A percentile compares a stretch with the other conserved stretches of the same genome.
Evolutionary conservation across 2,888 invertebrate genomes (phyloP).

Genomic region (Caenorhabditis afra): DNA sequence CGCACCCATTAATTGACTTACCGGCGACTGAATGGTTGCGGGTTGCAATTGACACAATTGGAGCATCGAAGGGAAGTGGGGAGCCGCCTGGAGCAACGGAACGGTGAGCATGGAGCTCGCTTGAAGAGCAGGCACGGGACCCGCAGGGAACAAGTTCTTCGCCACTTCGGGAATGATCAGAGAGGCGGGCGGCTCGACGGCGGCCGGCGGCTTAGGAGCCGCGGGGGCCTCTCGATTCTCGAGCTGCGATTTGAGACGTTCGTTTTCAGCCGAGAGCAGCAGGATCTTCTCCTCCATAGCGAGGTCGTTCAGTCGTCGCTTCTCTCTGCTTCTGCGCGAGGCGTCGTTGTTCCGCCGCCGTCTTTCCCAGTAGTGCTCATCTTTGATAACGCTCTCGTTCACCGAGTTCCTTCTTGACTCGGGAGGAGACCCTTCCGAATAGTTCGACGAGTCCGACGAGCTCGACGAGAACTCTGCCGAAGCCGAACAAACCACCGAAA

Average conservation of each 20-base stretch:
- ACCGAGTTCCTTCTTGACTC: constrained; percentile 67
- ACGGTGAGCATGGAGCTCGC: constrained; percentile 50
- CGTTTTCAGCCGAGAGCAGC: constrained; percentile 95
- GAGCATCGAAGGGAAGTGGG: constrained; percentile 57
- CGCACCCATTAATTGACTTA: constrained; percentile 24
- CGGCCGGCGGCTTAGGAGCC: not conserved
- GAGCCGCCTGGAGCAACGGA: constrained; percentile 49
- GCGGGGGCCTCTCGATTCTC: constrained; percentile 47
- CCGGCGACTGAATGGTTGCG: constrained; percentile 48
- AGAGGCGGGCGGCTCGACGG: constrained; percentile 22
- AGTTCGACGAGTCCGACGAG: constrained; percentile 70
- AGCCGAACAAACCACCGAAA: constrained; percentile 70
- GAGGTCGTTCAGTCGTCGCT: constrained; percentile 94
- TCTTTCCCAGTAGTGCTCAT: constrained; percentile 85
- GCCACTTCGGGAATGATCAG: constrained; percentile 31
- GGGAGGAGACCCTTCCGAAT: constrained; percentile 70
- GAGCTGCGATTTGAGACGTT: constrained; percentile 92
- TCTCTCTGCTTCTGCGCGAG: constrained; percentile 78
- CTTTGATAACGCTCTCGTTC: constrained; percentile 66
- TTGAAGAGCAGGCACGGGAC: constrained; percentile 37
- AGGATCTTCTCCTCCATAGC: constrained; percentile 94
- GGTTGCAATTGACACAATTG: constrained; percentile 66
- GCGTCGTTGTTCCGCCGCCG: constrained; percentile 68
- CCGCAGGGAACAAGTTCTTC: constrained; percentile 41
- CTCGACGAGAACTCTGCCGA: constrained; percentile 70